Percentiles rank a stretch among this genome's conserved stretches.
Conservation (phyloP, 2,797 vertebrate genomes). For the Typhlichthys eigenmanni region DNA sequence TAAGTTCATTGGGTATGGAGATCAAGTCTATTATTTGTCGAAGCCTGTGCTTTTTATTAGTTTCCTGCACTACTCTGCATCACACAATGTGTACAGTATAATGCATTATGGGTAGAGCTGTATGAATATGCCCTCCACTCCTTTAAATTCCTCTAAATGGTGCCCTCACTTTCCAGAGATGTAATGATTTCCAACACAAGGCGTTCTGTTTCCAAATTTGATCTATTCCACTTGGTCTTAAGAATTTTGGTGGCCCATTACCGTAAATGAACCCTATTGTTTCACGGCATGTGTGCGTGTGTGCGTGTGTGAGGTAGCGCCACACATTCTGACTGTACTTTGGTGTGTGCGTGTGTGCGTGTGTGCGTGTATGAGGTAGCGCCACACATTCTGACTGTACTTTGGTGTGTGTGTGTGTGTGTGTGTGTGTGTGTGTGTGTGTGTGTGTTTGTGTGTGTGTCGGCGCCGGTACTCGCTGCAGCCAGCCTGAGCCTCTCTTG, state of each 20-base stretch:
- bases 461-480: slow-evolving; percentile 72
- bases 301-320: slow-evolving; percentile 27
- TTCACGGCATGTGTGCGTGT: slow-evolving; percentile 42
- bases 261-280: slow-evolving; percentile 68
- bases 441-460: slow-evolving; percentile 41
- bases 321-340: slow-evolving; percentile 25
- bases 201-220: slow-evolving; percentile 55
- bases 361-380: slow-evolving; percentile 21
- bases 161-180: slow-evolving; percentile 46
- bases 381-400: slow-evolving; percentile 32
- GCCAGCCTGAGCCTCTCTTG: slow-evolving; percentile 70
- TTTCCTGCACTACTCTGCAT: not conserved
- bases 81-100: not conserved
- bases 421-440: slow-evolving; percentile 7
- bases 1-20: not conserved
- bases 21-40: not conserved
- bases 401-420: slow-evolving; percentile 15
- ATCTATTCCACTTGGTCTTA: slow-evolving; percentile 56
- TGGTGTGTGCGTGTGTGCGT: slow-evolving; percentile 2
- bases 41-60: not conserved
- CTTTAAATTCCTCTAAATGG: slow-evolving; percentile 35
- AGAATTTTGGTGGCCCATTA: slow-evolving; percentile 64
- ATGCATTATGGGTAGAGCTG: slow-evolving; percentile 39
- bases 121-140: slow-evolving; percentile 50
- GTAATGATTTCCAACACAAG: slow-evolving; percentile 64